Conservation (phyloP, 2,888 invertebrate genomes). For the Macrophya annulata region DNA sequence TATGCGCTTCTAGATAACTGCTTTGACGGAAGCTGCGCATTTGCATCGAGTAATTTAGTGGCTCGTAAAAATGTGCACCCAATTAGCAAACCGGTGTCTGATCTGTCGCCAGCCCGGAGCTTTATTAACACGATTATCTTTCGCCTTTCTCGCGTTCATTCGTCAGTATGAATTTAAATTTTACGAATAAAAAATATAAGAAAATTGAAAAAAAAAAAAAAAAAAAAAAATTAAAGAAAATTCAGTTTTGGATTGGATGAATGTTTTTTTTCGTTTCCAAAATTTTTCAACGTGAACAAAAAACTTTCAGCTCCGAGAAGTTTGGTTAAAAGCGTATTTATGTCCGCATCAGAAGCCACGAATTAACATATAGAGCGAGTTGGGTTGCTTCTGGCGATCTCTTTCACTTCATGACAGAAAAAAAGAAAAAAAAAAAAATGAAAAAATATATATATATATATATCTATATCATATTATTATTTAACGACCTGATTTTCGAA, state of each 20-base stretch:
- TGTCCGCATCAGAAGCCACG: slow-evolving; percentile 71
- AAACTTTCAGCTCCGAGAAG: not conserved
- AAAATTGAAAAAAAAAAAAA: not conserved
- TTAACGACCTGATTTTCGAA: not conserved
- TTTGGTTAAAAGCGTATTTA: slow-evolving; percentile 29
- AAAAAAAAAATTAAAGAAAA: not conserved
- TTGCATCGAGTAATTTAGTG: slow-evolving; percentile 77
- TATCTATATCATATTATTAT: not conserved
- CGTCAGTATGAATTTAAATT: not conserved
- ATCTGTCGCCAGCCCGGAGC: slow-evolving; percentile 68
- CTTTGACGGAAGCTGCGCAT: slow-evolving; percentile 68
- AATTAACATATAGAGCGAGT: slow-evolving; percentile 79
- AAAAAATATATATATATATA: not conserved
- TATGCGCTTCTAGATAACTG: slow-evolving; percentile 60
- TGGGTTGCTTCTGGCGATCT: slow-evolving; percentile 71
- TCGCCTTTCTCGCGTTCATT: not conserved
- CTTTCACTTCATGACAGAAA: slow-evolving; percentile 61
- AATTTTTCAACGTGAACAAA: not conserved
- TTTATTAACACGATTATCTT: slow-evolving; percentile 25
- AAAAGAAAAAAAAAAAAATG: not conserved
- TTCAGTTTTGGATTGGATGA: not conserved
- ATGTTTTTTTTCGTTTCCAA: not conserved
- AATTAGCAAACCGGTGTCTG: slow-evolving; percentile 75
- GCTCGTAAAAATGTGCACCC: slow-evolving; percentile 75
- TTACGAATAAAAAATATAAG: not conserved